Percentiles rank a stretch among this genome's conserved stretches.
Conservation (phyloP, 2,888 invertebrate species). For the Glaucopsyche alexis region DNA sequence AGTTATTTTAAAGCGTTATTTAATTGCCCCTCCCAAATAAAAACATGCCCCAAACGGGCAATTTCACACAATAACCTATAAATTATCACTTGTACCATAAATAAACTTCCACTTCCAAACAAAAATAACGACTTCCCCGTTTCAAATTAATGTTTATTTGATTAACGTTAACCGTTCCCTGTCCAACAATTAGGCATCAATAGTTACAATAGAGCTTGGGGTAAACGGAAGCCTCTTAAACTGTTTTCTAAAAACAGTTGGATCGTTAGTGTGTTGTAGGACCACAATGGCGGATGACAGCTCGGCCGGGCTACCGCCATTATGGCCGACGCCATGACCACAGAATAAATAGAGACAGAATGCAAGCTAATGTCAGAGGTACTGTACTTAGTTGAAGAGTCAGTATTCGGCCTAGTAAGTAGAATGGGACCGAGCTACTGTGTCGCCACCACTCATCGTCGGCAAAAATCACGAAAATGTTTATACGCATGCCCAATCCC, state of each 20-base stretch:
- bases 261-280: conserved; percentile 44
- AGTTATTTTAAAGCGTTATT: not conserved
- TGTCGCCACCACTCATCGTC: too few relatives aligned
- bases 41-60: not conserved
- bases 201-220: conserved; percentile 61
- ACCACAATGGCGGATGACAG: conserved; percentile 41
- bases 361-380: not conserved
- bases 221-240: conserved; percentile 75
- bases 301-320: conserved; percentile 46
- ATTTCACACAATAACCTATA: conserved; percentile 23
- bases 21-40: not conserved
- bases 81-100: conserved; percentile 4
- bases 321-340: conserved; percentile 33
- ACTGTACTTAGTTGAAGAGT: not conserved
- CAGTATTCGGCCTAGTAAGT: not conserved
- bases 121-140: conserved; percentile 54
- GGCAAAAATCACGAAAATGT: not conserved
- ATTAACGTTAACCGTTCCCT: conserved; percentile 52
- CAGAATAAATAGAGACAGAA: not conserved
- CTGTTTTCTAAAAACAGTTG: conserved; percentile 76
- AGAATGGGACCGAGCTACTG: not conserved
- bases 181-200: conserved; percentile 67
- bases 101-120: conserved; percentile 44
- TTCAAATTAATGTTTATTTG: conserved; percentile 67
- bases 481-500: too few relatives aligned